A percentile compares a stretch with the other conserved stretches of the same genome.
Conservation (phyloP, 1,140 invertebrate species). For the Drosophila neocordata region DNA sequence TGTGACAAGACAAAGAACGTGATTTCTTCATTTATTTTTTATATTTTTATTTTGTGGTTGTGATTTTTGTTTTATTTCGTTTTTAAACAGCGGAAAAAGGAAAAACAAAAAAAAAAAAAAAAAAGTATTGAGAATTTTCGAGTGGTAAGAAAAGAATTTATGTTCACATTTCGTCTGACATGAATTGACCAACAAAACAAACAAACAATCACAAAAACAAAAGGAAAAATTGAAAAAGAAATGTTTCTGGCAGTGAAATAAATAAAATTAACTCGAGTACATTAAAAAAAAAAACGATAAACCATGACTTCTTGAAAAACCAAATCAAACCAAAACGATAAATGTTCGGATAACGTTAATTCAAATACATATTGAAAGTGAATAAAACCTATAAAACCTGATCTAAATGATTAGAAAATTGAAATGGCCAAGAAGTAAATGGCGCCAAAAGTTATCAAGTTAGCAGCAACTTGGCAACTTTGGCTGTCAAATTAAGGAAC, state of each 20-base stretch:
- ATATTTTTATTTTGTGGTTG: not conserved
- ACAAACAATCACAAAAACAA: conserved; percentile 30
- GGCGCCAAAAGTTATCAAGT: too few relatives aligned
- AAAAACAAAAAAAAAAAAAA: not conserved
- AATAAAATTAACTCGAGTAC: conserved; percentile 62
- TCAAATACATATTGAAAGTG: not conserved
- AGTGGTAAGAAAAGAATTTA: conserved; percentile 48
- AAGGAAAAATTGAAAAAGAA: conserved; percentile 3
- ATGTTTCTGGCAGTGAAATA: conserved; percentile 28
- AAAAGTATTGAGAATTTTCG: conserved; percentile 39
- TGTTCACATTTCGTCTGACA: conserved; percentile 58
- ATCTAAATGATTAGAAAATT: not conserved
- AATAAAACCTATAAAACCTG: not conserved
- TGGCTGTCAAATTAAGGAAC: too few relatives aligned
- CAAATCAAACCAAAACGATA: not conserved
- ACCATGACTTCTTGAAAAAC: conserved; percentile 16
- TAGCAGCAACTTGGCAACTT: too few relatives aligned
- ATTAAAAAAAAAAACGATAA: conserved; percentile 28
- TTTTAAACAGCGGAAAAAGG: not conserved
- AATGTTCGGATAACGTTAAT: not conserved
- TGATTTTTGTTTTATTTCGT: not conserved
- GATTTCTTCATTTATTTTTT: conserved; percentile 46
- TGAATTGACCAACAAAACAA: conserved; percentile 38
- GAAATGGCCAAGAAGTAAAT: too few relatives aligned
- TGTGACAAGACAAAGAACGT: conserved; percentile 69